phyloP scores from a whole-genome alignment of 1,140 invertebrate species.

The Aphidius gifuensis region DNA sequence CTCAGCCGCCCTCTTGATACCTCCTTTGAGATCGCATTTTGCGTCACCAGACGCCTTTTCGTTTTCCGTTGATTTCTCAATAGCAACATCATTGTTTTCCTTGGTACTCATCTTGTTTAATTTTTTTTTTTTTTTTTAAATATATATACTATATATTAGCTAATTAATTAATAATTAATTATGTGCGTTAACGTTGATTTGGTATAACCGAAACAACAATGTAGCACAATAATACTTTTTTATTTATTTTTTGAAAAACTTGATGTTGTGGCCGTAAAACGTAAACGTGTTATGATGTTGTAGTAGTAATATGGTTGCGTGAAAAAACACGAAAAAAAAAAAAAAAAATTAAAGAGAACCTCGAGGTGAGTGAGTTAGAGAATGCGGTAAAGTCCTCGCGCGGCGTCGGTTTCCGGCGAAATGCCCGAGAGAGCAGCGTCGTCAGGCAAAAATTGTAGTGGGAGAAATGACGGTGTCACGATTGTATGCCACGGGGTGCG shows the following conservation, averaged over 20 bases:
- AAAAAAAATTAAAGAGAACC: background rate
- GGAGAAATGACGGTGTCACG: background rate
- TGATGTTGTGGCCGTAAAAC: slow-evolving; percentile 13
- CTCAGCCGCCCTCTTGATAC: slow-evolving; percentile 82
- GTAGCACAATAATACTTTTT: background rate
- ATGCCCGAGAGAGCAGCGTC: slow-evolving; percentile 51
- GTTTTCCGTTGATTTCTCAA: slow-evolving; percentile 75
- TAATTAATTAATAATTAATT: background rate
- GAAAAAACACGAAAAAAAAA: background rate
- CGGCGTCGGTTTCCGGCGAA: slow-evolving; percentile 55
- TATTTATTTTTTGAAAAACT: slow-evolving; percentile 11
- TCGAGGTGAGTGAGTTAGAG: slow-evolving; percentile 19
- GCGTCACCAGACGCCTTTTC: slow-evolving; percentile 68
- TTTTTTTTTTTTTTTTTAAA: background rate
- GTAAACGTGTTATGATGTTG: slow-evolving; percentile 8
- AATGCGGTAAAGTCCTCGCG: slow-evolving; percentile 40
- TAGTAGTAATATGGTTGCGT: slow-evolving; percentile 27
- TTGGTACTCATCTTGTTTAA: slow-evolving; percentile 70
- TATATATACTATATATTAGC: background rate
- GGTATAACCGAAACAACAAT: no score
- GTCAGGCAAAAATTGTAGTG: slow-evolving; percentile 40
- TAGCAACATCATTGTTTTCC: slow-evolving; percentile 80
- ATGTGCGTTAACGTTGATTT: background rate
- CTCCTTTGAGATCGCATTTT: slow-evolving; percentile 81
- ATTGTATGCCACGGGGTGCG: background rate